Conservation (phyloP, 1,140 invertebrate species). For the Asobara japonica region DNA sequence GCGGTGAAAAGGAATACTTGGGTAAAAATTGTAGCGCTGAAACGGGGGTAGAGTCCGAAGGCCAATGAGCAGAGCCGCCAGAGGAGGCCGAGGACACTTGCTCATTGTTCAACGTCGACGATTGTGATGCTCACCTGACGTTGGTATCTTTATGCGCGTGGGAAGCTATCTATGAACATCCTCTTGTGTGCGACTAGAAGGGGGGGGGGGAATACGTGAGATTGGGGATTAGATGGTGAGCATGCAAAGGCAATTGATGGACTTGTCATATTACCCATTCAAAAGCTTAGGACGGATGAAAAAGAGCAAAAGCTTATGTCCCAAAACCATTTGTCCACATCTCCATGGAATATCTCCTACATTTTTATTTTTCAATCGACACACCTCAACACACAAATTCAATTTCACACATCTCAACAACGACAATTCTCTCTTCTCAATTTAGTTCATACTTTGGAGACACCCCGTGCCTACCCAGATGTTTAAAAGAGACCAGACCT, state of each 20-base stretch:
- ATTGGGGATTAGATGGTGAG: not conserved
- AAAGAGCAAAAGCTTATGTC: not conserved
- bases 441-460: constrained; percentile 39
- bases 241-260: not conserved
- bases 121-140: constrained; percentile 33
- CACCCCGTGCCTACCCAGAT: constrained; percentile 62
- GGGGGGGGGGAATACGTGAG: too few species aligned
- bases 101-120: constrained; percentile 32
- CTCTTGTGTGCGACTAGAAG: constrained; percentile 18
- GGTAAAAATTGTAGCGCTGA: constrained; percentile 1
- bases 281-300: not conserved
- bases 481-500: constrained; percentile 60
- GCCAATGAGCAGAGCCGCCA: constrained; percentile 3
- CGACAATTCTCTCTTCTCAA: constrained; percentile 27
- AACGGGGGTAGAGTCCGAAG: not conserved
- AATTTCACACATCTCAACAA: constrained; percentile 35
- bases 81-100: constrained; percentile 33
- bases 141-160: constrained; percentile 6
- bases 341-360: too few species aligned
- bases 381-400: not conserved
- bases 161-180: constrained; percentile 9
- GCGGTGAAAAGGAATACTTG: not conserved
- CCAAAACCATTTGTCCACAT: too few species aligned
- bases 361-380: too few species aligned
- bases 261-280: not conserved